A percentile compares a stretch with the other conserved stretches of the same genome.
Conservation (phyloP, 2,888 invertebrate species). For the Xanthostigma xanthostigma region DNA sequence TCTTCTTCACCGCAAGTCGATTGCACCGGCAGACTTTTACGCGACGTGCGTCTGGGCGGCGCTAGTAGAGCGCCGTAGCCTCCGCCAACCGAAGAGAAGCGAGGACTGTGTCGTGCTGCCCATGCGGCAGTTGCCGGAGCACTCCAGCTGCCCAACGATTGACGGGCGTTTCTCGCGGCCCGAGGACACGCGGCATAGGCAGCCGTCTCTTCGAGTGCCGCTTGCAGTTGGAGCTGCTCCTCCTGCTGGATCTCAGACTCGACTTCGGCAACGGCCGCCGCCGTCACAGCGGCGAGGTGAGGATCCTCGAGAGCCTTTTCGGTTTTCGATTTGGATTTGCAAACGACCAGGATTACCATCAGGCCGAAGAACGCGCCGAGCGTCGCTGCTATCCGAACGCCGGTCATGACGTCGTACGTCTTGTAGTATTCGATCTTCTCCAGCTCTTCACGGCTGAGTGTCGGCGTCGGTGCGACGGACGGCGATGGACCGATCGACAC, state of each 20-base stretch:
- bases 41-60: constrained; percentile 41
- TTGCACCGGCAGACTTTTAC: constrained; percentile 44
- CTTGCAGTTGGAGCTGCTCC: constrained; percentile 52
- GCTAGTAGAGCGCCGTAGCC: constrained; percentile 60
- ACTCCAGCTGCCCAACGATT: constrained; percentile 53
- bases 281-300: constrained; percentile 54
- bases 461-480: constrained; percentile 19
- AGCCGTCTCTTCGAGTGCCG: constrained; percentile 56
- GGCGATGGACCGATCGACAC: not conserved
- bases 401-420: constrained; percentile 88
- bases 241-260: constrained; percentile 52
- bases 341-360: constrained; percentile 81
- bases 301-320: constrained; percentile 64
- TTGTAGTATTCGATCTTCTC: constrained; percentile 71
- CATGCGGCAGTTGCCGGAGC: constrained; percentile 31
- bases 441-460: constrained; percentile 44
- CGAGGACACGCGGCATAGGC: constrained; percentile 34
- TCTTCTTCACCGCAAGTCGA: constrained; percentile 18
- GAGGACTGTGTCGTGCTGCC: constrained; percentile 28
- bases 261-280: constrained; percentile 61
- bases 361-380: constrained; percentile 82
- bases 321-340: constrained; percentile 73
- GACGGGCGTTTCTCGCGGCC: constrained; percentile 35
- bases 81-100: constrained; percentile 47
- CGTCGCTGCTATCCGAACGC: constrained; percentile 80